Evolutionary conservation across 2,113 vertebrate species (phyloP), one percentile per base, ranked within the genome.

Genomic region (Saguinus imperator): DNA sequence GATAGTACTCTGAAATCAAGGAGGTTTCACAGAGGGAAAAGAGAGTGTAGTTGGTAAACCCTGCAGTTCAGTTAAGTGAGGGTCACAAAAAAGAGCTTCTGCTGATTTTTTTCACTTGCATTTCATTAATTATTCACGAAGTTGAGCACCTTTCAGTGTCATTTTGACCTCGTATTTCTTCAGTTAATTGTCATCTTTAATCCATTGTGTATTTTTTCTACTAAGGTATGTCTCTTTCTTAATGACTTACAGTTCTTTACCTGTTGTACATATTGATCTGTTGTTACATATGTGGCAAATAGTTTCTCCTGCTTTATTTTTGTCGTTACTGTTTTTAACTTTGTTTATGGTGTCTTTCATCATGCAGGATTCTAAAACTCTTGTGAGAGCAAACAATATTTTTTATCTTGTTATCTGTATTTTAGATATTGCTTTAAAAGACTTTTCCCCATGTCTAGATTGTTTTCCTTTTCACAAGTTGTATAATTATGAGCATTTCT

Each of bases 381-480:
- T 52, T 92, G 43, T 27, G 64, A 95, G 48, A 32, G 85, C 23
- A 85, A 70, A 66, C 66, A 48, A 3, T 83, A 83, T 87, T 84
- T 92, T 86, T 81, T 52, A 66, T 96, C 61, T 52, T 40, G 27
- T 23, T 29, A 50, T 61, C 58, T 76, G 10, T 35, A 70, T 89
- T 75, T 87, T 87, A 82, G 48, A 35, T 40, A 37, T 32, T 87
- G 14, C n/a, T 92, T 94, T 83, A 37, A 64, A 87, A 94, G 72
- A 83, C n/a, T 61, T 88, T 25, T n/a, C 18, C 11, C 43, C 25
- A 57, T 32, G 23, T 79, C 48, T 48, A 68, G 25, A 84, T 66
- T 82, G 45, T 79, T 89, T 91, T 83, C 68, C 2, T 0, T 79
- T 82, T 75, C 58, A 82, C 58, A 91, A 77, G 57, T 48, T 68